Evolutionary conservation across 2,797 vertebrate species (phyloP).

Genomic region (Australoheros facetus): DNA sequence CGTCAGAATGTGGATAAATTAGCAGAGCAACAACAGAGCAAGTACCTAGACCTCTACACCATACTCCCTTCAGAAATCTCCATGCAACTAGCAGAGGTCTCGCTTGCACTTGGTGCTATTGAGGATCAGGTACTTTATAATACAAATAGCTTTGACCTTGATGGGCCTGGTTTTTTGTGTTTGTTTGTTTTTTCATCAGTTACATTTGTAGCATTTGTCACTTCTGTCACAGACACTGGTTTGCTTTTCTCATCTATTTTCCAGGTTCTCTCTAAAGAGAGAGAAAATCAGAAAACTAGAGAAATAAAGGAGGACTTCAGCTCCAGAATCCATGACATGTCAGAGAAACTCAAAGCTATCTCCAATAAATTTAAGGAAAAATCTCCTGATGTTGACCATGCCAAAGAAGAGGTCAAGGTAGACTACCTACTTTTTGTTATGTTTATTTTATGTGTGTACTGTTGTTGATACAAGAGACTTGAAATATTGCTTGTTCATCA

Average conservation of each 20-base stretch:
- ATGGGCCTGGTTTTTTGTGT: not conserved
- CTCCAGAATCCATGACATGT: slow-evolving; percentile 86
- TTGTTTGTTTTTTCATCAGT: accelerated
- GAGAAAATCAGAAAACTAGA: slow-evolving; percentile 89
- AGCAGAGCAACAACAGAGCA: slow-evolving; percentile 92
- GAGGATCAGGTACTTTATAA: slow-evolving; percentile 88
- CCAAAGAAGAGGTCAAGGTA: slow-evolving; percentile 92
- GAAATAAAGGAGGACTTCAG: slow-evolving; percentile 88
- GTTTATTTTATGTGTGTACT: not conserved
- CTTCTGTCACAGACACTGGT: not conserved
- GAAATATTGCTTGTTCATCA: not conserved
- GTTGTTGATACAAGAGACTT: not conserved
- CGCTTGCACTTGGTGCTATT: slow-evolving; percentile 87
- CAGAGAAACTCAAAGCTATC: slow-evolving; percentile 87
- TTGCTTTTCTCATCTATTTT: slow-evolving; percentile 25
- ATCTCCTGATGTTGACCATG: slow-evolving; percentile 87
- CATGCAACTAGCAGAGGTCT: slow-evolving; percentile 92
- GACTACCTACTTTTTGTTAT: not conserved
- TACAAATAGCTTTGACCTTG: not conserved
- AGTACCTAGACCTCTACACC: slow-evolving; percentile 91
- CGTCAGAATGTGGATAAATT: slow-evolving; percentile 90
- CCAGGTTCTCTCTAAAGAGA: slow-evolving; percentile 92
- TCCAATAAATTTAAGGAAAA: slow-evolving; percentile 91
- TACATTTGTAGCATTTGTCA: not conserved
- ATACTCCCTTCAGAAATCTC: slow-evolving; percentile 94